Evolutionary conservation across 2,888 invertebrate species (phyloP).

Genomic region (Hecatera dysodea): DNA sequence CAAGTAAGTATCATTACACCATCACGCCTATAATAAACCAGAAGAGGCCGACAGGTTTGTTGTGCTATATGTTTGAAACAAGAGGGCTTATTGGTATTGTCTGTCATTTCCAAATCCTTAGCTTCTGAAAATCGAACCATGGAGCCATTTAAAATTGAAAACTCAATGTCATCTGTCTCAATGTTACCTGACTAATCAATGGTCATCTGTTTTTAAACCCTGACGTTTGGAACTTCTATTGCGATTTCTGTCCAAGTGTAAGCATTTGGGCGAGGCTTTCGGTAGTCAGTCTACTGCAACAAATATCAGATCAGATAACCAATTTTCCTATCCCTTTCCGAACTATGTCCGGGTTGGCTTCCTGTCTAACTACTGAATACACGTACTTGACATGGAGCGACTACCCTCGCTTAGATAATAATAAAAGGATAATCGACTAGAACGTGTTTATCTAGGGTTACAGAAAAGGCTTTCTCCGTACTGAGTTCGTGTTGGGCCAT

Average conservation of each 20-base stretch:
- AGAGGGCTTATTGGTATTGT: not conserved
- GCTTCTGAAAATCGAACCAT: not conserved
- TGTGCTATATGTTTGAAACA: not conserved
- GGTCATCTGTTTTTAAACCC: no score
- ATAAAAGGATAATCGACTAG: no score
- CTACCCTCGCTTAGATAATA: no score
- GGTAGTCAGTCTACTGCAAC: not conserved
- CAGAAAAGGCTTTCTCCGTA: conserved; percentile 92
- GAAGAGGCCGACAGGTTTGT: not conserved
- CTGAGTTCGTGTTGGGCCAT: conserved; percentile 92
- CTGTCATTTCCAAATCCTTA: not conserved
- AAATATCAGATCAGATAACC: no score
- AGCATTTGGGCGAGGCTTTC: not conserved
- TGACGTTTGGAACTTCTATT: not conserved
- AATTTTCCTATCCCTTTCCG: no score
- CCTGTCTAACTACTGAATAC: no score
- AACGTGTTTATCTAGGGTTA: conserved; percentile 88
- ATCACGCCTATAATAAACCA: not conserved
- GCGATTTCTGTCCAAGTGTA: not conserved
- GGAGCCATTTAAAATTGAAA: no score
- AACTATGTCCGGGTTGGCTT: no score
- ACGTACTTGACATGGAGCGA: no score
- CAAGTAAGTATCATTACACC: conserved; percentile 72
- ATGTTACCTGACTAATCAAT: no score
- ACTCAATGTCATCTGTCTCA: no score